Evolutionary conservation across 1,140 invertebrate genomes (phyloP).

Genomic region (Pachyrhynchus sulphureomaculatus): DNA sequence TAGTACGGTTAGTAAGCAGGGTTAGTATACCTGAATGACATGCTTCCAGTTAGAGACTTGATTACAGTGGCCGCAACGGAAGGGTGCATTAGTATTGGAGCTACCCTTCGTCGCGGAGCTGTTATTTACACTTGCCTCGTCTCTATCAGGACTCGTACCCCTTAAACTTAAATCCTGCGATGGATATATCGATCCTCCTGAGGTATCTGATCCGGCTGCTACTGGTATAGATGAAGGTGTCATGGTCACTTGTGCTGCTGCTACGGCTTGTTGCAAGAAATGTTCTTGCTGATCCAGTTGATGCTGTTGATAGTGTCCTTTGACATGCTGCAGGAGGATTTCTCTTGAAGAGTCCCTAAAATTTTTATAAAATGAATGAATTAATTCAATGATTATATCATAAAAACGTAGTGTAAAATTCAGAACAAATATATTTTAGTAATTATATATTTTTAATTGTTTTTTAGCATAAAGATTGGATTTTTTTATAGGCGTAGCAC

Average conservation of each 20-base stretch:
- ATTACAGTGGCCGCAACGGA: slow-evolving; percentile 73
- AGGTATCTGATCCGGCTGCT: background rate
- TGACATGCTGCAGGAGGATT: slow-evolving; percentile 66
- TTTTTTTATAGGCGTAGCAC: too few species aligned
- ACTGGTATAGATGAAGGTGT: slow-evolving; percentile 3
- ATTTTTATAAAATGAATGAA: background rate
- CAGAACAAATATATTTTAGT: too few species aligned
- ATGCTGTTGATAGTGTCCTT: slow-evolving; percentile 59
- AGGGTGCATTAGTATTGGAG: slow-evolving; percentile 54
- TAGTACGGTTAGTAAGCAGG: slow-evolving; percentile 42
- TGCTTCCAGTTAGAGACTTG: slow-evolving; percentile 78
- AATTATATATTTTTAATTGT: too few species aligned
- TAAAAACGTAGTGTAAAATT: too few species aligned
- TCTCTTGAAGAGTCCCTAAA: slow-evolving; percentile 65
- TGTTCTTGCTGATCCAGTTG: slow-evolving; percentile 32
- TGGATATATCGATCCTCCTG: slow-evolving; percentile 8
- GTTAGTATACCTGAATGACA: slow-evolving; percentile 71
- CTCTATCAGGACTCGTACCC: slow-evolving; percentile 44
- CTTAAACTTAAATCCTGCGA: slow-evolving; percentile 39
- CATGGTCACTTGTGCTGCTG: slow-evolving; percentile 14
- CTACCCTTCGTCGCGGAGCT: slow-evolving; percentile 36
- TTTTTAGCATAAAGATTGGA: too few species aligned
- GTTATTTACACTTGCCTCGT: slow-evolving; percentile 52
- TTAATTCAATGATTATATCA: too few species aligned
- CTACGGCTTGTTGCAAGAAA: slow-evolving; percentile 22